These are phyloP conservation scores for Propithecus coquereli DNA, from an alignment of 2,113 vertebrate genomes.

Conservation along the genomic window DNA sequence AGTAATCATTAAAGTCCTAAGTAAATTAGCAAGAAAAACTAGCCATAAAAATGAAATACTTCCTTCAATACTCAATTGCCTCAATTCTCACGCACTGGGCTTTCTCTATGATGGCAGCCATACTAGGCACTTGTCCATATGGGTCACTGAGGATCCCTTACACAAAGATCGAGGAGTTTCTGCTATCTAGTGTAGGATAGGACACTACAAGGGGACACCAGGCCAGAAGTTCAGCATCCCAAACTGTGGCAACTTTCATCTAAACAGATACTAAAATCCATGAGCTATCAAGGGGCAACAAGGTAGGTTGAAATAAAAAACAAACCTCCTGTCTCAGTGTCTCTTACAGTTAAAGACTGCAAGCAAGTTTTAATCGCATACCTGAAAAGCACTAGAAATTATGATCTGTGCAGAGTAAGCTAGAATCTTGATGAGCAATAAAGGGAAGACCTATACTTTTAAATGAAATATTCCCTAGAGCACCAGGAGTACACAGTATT, in stretches of 20 bases:
- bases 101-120: background rate
- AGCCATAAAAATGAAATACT: background rate
- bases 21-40: background rate
- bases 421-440: slow-evolving; percentile 14
- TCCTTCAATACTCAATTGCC: background rate
- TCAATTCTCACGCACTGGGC: background rate
- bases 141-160: background rate
- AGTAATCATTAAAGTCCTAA: background rate
- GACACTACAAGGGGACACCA: background rate
- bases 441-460: background rate
- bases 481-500: background rate
- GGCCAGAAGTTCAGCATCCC: background rate
- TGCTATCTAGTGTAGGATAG: background rate
- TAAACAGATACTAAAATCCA: background rate
- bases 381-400: slow-evolving; percentile 19
- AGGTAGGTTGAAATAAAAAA: slow-evolving; percentile 2
- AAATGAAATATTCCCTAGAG: background rate
- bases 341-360: background rate
- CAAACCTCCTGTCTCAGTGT: background rate
- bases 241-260: background rate
- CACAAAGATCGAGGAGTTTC: background rate
- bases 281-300: background rate
- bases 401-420: background rate
- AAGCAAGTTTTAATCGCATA: background rate
- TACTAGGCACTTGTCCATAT: no score